Conservation (phyloP, 2,888 invertebrate species). For the Baronia brevicornis region DNA sequence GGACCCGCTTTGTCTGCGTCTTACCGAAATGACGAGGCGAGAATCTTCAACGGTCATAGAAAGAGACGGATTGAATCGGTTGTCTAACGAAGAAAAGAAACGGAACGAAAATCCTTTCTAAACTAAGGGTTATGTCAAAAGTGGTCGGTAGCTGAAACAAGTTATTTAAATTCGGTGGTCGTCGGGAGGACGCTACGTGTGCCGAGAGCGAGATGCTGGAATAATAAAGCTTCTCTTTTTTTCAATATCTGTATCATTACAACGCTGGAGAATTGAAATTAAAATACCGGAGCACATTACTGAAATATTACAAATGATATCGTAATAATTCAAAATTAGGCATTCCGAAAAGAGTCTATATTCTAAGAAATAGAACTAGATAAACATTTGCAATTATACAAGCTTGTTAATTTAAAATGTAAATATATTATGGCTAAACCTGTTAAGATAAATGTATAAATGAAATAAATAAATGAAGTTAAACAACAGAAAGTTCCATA, state of each 20-base stretch:
- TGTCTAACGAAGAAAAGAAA: constrained; percentile 37
- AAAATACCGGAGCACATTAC: constrained; percentile 36
- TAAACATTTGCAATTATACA: too few relatives aligned
- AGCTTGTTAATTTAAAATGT: too few relatives aligned
- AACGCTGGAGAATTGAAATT: constrained; percentile 38
- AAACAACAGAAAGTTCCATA: too few relatives aligned
- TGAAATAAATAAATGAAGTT: too few relatives aligned
- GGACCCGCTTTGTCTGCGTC: constrained; percentile 30
- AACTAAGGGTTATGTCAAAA: constrained; percentile 56
- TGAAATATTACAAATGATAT: constrained; percentile 40
- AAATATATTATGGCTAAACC: too few relatives aligned
- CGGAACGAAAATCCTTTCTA: constrained; percentile 36
- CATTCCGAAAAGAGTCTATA: too few relatives aligned
- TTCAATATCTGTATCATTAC: constrained; percentile 28
- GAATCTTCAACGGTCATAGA: constrained; percentile 26
- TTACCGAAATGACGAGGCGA: constrained; percentile 37
- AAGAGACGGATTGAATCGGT: constrained; percentile 37
- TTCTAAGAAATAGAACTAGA: too few relatives aligned
- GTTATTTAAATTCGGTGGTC: constrained; percentile 65
- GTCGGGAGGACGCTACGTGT: constrained; percentile 39
- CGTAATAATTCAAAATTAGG: too few relatives aligned
- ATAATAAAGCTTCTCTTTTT: constrained; percentile 21
- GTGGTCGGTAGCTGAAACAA: constrained; percentile 60
- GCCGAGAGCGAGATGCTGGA: constrained; percentile 22
- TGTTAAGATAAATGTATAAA: too few relatives aligned